These are phyloP conservation scores for Lottia gigantea DNA, from an alignment of 2,888 invertebrate species.

Conservation along the genomic window DNA sequence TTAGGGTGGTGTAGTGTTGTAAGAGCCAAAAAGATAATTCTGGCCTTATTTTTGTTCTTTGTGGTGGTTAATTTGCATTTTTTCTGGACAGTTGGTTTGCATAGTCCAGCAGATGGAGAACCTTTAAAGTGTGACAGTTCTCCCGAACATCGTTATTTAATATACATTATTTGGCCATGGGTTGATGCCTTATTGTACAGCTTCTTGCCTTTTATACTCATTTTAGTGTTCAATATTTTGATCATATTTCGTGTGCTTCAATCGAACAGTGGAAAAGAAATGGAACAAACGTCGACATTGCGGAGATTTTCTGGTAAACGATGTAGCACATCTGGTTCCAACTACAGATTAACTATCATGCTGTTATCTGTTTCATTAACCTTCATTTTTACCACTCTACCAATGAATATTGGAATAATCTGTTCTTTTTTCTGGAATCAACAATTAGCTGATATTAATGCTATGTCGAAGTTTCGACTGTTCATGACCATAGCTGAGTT, in stretches of 20 bases:
- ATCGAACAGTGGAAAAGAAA: constrained; percentile 14
- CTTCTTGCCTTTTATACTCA: constrained; percentile 59
- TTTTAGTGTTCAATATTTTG: constrained; percentile 45
- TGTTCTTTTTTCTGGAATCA: constrained; percentile 36
- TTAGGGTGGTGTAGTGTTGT: constrained; percentile 42
- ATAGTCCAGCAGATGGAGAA: constrained; percentile 13
- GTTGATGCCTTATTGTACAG: constrained; percentile 62
- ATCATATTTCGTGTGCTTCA: constrained; percentile 41
- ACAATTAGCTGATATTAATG: constrained; percentile 28
- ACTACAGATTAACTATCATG: constrained; percentile 51
- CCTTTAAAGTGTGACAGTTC: constrained; percentile 36
- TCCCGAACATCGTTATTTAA: constrained; percentile 33
- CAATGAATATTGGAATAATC: constrained; percentile 54
- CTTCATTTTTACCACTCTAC: constrained; percentile 61
- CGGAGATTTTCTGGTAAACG: constrained; percentile 12
- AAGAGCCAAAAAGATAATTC: constrained; percentile 44
- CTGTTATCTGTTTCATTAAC: constrained; percentile 59
- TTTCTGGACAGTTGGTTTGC: constrained; percentile 45
- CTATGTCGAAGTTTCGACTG: constrained; percentile 38
- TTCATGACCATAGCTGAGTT: constrained; percentile 55
- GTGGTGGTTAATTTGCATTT: constrained; percentile 47
- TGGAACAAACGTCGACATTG: background rate
- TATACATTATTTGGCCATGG: constrained; percentile 60
- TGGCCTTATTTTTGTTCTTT: constrained; percentile 33
- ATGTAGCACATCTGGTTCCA: constrained; percentile 33